Evolutionary conservation across 2,888 invertebrate species (phyloP), one percentile per base, ranked within the genome.

Genomic region (Drosophila imparisetae): DNA sequence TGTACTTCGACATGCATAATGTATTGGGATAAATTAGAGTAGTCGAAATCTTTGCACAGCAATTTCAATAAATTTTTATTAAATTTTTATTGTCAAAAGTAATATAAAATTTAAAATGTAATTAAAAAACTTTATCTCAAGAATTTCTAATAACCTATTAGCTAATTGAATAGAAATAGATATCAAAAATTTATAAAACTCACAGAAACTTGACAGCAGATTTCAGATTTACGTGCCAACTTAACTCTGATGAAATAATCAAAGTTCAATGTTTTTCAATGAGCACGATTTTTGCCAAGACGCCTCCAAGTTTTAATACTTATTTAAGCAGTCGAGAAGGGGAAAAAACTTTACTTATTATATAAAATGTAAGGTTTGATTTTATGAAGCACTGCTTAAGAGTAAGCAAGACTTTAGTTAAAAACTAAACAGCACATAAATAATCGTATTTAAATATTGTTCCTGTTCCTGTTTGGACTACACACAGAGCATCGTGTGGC

Each of bases 381-480:
- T 64, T 54, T 58, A 48, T 21, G 66, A 72, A 59, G 62, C 70
- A 32, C 72, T 67, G 81, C 65, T 77, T 72, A 77, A 77, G 65
- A 67, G 72, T 64, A 52, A 67, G 45, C 63, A 52, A 50, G 65
- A 65, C 60, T 81, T 77, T 61, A 57, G 21, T 52, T 66, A 59
- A 71, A 71, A 72, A 38, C 36, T 58, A 76, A 80, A 71, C 55
- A 65, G 65, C 76, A 60, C 48, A 75, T 68, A 32, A 48, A 27
- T 49, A 34, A 18, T 15, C 50, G 24, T 40, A 60, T 32, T 32
- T 53, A 24, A 45, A 30, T 52, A 24, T 18, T 68, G 40, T 57
- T 45, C 18, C 13, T 49, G 4, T n/a, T 24, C n/a, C n/a, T n/a
- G 38, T 42, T 36, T 27, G 24, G 21, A 30, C 30, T 18, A 60